Evolutionary conservation across 2,113 vertebrate species (phyloP).

Genomic region (Piprites chloris): DNA sequence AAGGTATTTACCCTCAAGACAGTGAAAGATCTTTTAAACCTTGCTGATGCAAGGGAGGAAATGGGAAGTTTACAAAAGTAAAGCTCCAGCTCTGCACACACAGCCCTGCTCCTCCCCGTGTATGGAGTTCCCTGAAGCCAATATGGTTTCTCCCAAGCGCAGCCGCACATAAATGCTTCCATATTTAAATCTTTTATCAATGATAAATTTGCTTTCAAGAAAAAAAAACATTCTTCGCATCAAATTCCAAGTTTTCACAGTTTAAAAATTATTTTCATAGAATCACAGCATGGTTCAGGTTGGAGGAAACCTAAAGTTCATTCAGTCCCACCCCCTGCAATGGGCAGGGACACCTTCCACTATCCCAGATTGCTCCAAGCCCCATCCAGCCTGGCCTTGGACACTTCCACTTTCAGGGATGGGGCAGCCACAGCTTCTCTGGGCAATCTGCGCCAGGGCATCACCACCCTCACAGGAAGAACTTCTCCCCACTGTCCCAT

Average conservation of each 20-base stretch:
- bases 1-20: slow-evolving; percentile 54
- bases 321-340: background rate
- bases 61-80: slow-evolving; percentile 2
- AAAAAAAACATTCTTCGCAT: background rate
- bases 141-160: background rate
- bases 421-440: background rate
- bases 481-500: background rate
- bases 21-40: slow-evolving; percentile 34
- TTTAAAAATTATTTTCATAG: background rate
- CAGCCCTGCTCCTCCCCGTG: background rate
- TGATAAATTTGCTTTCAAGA: background rate
- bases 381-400: rapidly evolving
- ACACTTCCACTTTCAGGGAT: background rate
- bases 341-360: background rate
- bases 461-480: background rate
- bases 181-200: background rate
- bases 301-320: background rate
- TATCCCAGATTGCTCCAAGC: rapidly evolving
- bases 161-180: background rate
- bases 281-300: background rate
- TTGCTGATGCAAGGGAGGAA: slow-evolving; percentile 12
- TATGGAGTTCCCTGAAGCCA: background rate
- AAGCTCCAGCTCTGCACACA: background rate
- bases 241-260: background rate
- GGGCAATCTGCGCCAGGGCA: background rate